Percentiles rank a stretch among this genome's conserved stretches.
Conservation (phyloP, 2,888 invertebrate species). For the Acholoe squamosa region DNA sequence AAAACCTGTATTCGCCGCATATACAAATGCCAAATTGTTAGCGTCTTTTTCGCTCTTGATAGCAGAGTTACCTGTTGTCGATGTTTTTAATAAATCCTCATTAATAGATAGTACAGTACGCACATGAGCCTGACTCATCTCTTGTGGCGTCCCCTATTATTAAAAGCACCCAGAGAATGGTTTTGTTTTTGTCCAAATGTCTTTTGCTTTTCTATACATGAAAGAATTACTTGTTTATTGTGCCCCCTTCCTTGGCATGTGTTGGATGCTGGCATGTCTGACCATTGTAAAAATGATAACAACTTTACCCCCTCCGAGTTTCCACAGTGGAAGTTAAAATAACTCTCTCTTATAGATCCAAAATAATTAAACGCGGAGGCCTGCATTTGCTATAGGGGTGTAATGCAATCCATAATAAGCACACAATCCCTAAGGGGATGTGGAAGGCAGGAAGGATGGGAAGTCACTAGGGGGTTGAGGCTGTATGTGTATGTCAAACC, state of each 20-base stretch:
- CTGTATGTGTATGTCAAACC: background rate
- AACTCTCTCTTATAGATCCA: background rate
- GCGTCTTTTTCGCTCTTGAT: constrained; percentile 1
- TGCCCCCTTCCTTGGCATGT: background rate
- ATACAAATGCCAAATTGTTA: background rate
- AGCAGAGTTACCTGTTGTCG: constrained; percentile 39
- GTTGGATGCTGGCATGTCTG: constrained; percentile 14
- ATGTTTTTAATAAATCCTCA: constrained; percentile 6
- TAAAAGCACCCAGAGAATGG: background rate
- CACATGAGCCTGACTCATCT: constrained; percentile 2
- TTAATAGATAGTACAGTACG: constrained; percentile 24
- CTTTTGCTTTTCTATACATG: constrained; percentile 20
- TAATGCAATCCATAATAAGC: background rate
- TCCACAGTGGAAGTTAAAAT: too few species aligned
- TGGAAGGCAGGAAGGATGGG: background rate
- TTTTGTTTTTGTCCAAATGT: background rate
- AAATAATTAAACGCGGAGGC: background rate
- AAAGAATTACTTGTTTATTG: constrained; percentile 6
- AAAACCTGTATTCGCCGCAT: constrained; percentile 27
- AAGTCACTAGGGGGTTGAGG: too few species aligned
- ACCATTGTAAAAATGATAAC: background rate
- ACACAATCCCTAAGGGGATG: background rate
- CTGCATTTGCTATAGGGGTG: background rate
- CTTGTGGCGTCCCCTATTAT: background rate
- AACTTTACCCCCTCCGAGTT: too few species aligned